phyloP scores from a whole-genome alignment of 2,113 vertebrate species.

The Tetrao urogallus region DNA sequence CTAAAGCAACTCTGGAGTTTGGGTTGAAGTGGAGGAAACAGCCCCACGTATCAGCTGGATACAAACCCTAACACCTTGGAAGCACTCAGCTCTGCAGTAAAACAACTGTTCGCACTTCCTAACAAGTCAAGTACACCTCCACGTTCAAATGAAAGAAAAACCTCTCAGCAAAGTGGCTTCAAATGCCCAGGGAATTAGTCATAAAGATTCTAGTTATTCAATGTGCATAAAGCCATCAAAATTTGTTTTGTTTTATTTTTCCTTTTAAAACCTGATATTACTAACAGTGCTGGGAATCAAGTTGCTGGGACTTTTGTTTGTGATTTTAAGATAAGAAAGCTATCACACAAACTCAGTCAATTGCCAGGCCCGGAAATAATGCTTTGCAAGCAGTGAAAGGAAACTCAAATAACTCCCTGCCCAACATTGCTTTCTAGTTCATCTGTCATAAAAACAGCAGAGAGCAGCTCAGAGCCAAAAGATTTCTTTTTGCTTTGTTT shows the following conservation, averaged over 20 bases:
- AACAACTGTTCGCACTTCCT: neutral
- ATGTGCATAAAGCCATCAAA: neutral
- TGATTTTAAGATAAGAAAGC: constrained; percentile 48
- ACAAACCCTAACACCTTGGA: neutral
- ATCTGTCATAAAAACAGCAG: constrained; percentile 19
- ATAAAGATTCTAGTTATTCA: neutral
- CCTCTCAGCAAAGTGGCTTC: neutral
- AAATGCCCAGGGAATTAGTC: constrained; percentile 12
- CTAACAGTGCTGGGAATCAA: constrained; percentile 8
- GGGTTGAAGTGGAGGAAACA: neutral
- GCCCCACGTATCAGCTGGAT: neutral
- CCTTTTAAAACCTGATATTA: neutral
- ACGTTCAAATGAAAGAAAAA: constrained; percentile 7
- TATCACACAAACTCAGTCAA: neutral
- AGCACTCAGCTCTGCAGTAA: neutral
- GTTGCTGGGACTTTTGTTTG: constrained; percentile 24
- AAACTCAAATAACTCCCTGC: constrained; percentile 43
- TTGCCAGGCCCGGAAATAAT: constrained; percentile 8
- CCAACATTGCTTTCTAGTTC: neutral
- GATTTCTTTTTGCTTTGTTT: neutral
- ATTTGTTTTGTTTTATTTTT: neutral
- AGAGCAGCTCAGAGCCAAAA: constrained; percentile 38
- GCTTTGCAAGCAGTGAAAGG: constrained; percentile 23
- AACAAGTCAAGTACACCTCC: neutral
- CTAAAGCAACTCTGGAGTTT: no score